Conservation (phyloP, 2,888 invertebrate genomes). For the Achlya flavicornis region DNA sequence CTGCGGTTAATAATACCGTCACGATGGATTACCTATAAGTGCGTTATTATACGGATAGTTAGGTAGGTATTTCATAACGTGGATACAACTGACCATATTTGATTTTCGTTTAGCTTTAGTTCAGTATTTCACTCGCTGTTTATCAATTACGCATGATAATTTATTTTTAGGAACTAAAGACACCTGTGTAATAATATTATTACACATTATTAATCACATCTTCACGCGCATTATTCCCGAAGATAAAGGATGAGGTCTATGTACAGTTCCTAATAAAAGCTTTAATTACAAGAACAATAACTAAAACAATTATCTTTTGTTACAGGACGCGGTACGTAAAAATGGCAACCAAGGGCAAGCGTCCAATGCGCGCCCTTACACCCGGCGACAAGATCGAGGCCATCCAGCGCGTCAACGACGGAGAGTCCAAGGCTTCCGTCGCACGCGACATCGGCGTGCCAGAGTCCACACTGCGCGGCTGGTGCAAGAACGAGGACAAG, state of each 20-base stretch:
- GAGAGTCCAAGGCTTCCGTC: slow-evolving; percentile 93
- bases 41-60: background rate
- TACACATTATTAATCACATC: no score
- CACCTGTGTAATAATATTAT: no score
- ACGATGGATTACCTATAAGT: slow-evolving; percentile 8
- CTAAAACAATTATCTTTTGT: slow-evolving; percentile 42
- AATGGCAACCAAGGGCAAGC: slow-evolving; percentile 90
- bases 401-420: slow-evolving; percentile 91
- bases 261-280: no score
- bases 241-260: no score
- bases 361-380: slow-evolving; percentile 90
- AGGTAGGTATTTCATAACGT: background rate
- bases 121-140: no score
- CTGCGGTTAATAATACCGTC: slow-evolving; percentile 4
- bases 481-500: slow-evolving; percentile 95
- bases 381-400: slow-evolving; percentile 92
- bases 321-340: slow-evolving; percentile 66
- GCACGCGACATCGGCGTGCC: slow-evolving; percentile 94
- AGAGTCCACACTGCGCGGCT: slow-evolving; percentile 92
- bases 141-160: no score
- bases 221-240: no score
- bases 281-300: background rate
- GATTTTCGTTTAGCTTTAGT: no score
- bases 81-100: background rate
- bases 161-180: no score